Conservation (phyloP, 1,140 invertebrate genomes). For the Metopolophium dirhodum region DNA sequence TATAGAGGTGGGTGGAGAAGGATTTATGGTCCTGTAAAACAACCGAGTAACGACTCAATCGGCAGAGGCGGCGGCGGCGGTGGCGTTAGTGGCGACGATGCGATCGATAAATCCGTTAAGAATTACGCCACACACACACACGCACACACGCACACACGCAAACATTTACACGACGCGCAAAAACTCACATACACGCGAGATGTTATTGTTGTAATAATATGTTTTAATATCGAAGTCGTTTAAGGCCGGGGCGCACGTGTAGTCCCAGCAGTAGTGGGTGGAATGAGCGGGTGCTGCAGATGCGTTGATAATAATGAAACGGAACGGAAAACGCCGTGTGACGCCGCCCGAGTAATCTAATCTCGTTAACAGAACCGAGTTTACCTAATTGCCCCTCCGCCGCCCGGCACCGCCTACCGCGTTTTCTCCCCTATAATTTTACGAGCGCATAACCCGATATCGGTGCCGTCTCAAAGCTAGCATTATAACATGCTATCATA, state of each 20-base stretch:
- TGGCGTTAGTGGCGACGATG: neutral
- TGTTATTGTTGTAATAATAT: slow-evolving; percentile 20
- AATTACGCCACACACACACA: neutral
- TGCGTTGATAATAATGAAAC: slow-evolving; percentile 26
- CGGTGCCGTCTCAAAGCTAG: neutral
- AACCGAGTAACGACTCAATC: slow-evolving; percentile 25
- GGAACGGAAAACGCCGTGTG: neutral
- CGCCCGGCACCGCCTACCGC: neutral
- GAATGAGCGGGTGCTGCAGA: neutral
- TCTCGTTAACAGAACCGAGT: slow-evolving; percentile 18
- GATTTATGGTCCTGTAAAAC: slow-evolving; percentile 36
- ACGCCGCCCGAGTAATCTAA: neutral
- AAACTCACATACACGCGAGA: neutral
- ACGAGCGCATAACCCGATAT: neutral
- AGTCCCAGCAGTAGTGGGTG: neutral
- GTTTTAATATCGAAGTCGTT: slow-evolving; percentile 21
- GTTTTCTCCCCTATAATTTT: neutral
- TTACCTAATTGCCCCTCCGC: neutral
- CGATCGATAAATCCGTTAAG: slow-evolving; percentile 28
- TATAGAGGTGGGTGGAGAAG: neutral
- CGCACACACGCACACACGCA: neutral
- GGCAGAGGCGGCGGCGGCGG: neutral
- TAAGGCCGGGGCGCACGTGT: neutral
- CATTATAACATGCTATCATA: neutral
- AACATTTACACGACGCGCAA: neutral